Conservation (phyloP, 1,140 invertebrate genomes). For the Brachionus manjavacas region DNA sequence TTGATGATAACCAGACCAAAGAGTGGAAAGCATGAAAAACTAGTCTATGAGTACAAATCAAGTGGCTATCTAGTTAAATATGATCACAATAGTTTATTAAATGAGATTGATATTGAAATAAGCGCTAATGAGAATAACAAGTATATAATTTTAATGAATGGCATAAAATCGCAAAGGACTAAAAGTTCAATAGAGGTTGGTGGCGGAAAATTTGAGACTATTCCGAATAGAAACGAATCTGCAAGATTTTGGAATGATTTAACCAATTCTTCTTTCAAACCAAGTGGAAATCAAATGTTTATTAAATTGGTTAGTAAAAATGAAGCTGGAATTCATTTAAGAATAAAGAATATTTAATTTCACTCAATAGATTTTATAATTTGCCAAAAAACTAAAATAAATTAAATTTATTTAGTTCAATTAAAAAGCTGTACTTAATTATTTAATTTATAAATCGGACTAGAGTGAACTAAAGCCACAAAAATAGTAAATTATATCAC, state of each 20-base stretch:
- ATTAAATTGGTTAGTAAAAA: neutral
- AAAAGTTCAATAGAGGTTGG: neutral
- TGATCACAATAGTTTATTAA: neutral
- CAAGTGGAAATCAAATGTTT: neutral
- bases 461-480: no score
- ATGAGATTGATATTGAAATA: slow-evolving; percentile 14
- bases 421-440: no score
- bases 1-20: neutral
- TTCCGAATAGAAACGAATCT: neutral
- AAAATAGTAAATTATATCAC: no score
- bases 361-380: neutral
- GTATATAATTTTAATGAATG: slow-evolving; percentile 22
- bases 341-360: neutral
- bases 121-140: slow-evolving; percentile 24
- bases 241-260: neutral
- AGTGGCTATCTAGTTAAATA: neutral
- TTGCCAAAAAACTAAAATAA: neutral
- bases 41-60: neutral
- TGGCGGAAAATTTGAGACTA: neutral
- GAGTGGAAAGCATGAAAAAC: neutral
- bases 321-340: neutral
- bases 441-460: no score
- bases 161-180: neutral
- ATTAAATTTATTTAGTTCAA: no score
- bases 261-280: neutral